phyloP scores from a whole-genome alignment of 2,113 vertebrate species.

The Bos javanicus region DNA sequence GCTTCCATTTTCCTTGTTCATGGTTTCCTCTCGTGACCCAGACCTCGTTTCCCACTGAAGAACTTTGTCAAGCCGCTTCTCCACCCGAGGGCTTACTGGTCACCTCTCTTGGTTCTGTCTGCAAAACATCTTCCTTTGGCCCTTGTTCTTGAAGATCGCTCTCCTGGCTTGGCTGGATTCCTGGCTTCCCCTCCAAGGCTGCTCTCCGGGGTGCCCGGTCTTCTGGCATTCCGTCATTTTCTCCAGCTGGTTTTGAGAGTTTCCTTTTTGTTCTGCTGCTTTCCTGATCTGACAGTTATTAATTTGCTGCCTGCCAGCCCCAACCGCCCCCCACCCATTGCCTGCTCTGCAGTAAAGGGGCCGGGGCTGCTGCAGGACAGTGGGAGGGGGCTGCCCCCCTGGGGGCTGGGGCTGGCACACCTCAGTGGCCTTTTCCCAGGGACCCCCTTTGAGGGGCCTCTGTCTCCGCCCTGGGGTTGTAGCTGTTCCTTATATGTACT shows the following conservation, averaged over 20 bases:
- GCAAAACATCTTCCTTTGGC: not conserved
- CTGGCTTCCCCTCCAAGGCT: not conserved
- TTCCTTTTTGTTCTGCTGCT: not conserved
- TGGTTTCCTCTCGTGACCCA: not conserved
- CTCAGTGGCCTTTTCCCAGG: not conserved
- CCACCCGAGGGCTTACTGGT: not conserved
- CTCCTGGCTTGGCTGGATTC: not conserved
- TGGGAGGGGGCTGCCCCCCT: accelerated
- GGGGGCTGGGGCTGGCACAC: not conserved
- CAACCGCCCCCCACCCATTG: too few relatives aligned
- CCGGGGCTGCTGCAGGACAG: not conserved
- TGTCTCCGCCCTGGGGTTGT: not conserved
- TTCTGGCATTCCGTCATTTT: not conserved
- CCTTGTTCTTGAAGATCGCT: not conserved
- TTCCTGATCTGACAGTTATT: not conserved
- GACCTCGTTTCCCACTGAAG: not conserved
- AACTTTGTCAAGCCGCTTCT: not conserved
- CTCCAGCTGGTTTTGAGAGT: not conserved
- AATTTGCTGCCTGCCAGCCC: not conserved
- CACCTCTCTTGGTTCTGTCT: not conserved
- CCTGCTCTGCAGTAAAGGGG: not conserved
- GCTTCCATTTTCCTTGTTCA: not conserved
- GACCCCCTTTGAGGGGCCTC: not conserved
- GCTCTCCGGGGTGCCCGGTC: not conserved
- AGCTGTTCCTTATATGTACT: too few relatives aligned